These are phyloP conservation scores for Hepsetus odoe DNA, from an alignment of 2,113 vertebrate genomes.

Conservation along the genomic window DNA sequence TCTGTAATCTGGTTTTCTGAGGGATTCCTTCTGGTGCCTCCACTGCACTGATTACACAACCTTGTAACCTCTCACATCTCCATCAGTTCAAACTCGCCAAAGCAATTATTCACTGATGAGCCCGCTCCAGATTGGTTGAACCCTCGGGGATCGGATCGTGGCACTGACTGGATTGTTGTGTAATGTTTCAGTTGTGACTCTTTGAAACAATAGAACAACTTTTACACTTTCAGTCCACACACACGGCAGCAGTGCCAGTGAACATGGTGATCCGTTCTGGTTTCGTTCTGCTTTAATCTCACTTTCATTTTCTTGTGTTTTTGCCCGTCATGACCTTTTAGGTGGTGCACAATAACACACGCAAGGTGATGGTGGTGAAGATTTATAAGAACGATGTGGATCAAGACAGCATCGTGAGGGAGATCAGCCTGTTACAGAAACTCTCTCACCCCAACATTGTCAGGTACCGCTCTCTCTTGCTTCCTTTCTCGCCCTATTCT, in stretches of 20 bases:
- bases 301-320: background rate
- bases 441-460: constrained; percentile 89
- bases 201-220: no score
- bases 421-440: constrained; percentile 88
- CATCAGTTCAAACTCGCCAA: background rate
- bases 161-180: no score
- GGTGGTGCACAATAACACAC: constrained; percentile 78
- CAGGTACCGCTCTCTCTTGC: constrained; percentile 67
- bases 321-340: constrained; percentile 52
- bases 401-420: constrained; percentile 86
- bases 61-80: constrained; percentile 14
- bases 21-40: constrained; percentile 32
- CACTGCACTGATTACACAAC: constrained; percentile 56
- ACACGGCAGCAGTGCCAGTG: no score
- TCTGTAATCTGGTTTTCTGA: constrained; percentile 29
- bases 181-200: no score
- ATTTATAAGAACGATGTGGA: constrained; percentile 89
- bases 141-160: no score
- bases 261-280: no score
- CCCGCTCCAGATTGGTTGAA: no score
- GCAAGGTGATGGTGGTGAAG: constrained; percentile 88
- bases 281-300: no score
- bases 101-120: no score
- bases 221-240: no score
- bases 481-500: background rate